Evolutionary conservation across 1,140 invertebrate genomes (phyloP).

Genomic region (fruit fly (Drosophila melanogaster)): Release_6_plus_ISO1_MT NT_037436.4:10505001-10505500

Average conservation of each 20-base stretch:
- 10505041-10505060: slow-evolving; percentile 52
- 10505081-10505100: slow-evolving; percentile 79
- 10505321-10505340: neutral
- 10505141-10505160: neutral
- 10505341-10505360: neutral
- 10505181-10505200: slow-evolving; percentile 19
- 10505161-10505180: slow-evolving; percentile 4
- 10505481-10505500: too few relatives aligned
- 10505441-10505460: too few relatives aligned
- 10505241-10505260: slow-evolving; percentile 69
- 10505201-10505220: neutral
- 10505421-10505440: too few relatives aligned
- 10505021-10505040: slow-evolving; percentile 24
- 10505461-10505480: neutral
- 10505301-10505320: neutral
- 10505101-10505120: slow-evolving; percentile 82
- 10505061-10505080: slow-evolving; percentile 82
- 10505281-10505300: neutral
- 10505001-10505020: neutral
- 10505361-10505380: too few relatives aligned
- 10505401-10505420: too few relatives aligned
- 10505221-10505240: slow-evolving; percentile 49
- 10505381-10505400: too few relatives aligned
- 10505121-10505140: slow-evolving; percentile 49
- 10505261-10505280: slow-evolving; percentile 26